phyloP scores from a whole-genome alignment of 2,113 vertebrate genomes.

The Passer domesticus region DNA sequence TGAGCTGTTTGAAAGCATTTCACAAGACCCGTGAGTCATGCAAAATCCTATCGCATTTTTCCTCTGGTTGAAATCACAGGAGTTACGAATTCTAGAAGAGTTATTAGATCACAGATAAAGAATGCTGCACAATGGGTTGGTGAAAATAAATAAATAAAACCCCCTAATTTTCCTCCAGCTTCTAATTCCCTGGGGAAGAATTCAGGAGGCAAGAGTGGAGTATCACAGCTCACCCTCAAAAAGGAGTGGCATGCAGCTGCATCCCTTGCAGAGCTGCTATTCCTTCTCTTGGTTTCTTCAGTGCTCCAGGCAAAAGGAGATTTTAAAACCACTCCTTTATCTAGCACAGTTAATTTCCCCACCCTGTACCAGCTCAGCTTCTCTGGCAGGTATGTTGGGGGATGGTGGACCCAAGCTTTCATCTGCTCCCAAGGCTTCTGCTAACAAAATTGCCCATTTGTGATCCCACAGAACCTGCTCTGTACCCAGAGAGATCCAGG shows the following conservation, averaged over 20 bases:
- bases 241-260: constrained; percentile 26
- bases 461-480: constrained; percentile 15
- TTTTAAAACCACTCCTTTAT: constrained; percentile 48
- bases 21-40: constrained; percentile 15
- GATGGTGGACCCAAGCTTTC: constrained; percentile 26
- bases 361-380: constrained; percentile 37
- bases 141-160: not conserved
- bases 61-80: constrained; percentile 1
- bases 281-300: constrained; percentile 19
- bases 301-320: not conserved
- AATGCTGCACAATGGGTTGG: not conserved
- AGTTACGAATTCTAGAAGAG: not conserved
- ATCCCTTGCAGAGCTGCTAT: constrained; percentile 2
- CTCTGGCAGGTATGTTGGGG: not conserved
- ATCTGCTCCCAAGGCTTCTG: constrained; percentile 18
- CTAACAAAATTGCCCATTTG: not conserved
- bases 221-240: not conserved
- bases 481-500: rapidly evolving
- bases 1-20: constrained; percentile 20
- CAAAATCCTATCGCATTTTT: not conserved
- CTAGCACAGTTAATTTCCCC: constrained; percentile 26
- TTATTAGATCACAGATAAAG: constrained; percentile 30
- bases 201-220: not conserved
- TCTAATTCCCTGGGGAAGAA: not conserved
- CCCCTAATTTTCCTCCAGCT: not conserved